Evolutionary conservation across 1,140 invertebrate genomes (phyloP).

Genomic region (Trichoplusia ni): DNA sequence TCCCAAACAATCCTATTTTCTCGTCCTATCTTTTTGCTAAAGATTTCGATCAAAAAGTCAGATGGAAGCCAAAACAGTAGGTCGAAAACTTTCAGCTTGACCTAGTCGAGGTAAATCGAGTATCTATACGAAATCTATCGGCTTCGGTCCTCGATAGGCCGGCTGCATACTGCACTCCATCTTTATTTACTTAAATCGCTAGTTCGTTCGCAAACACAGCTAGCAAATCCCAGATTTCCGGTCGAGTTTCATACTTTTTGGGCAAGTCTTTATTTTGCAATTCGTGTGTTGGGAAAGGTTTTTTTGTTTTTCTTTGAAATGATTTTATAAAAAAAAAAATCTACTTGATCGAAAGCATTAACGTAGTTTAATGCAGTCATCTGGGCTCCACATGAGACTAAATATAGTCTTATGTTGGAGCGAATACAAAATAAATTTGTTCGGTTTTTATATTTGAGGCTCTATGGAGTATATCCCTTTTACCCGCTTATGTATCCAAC

Average conservation of each 20-base stretch:
- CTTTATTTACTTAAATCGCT: conserved; percentile 42
- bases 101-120: not conserved
- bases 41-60: not conserved
- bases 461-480: too few species aligned
- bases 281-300: not conserved
- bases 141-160: conserved; percentile 14
- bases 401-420: too few species aligned
- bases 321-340: too few species aligned
- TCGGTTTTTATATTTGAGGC: too few species aligned
- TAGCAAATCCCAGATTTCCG: conserved; percentile 27
- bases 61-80: not conserved
- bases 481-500: too few species aligned
- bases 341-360: too few species aligned
- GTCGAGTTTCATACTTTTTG: conserved; percentile 24
- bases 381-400: too few species aligned
- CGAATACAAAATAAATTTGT: too few species aligned
- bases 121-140: conserved; percentile 10
- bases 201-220: conserved; percentile 36
- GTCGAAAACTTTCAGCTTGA: conserved; percentile 11
- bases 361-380: too few species aligned
- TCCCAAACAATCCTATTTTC: too few species aligned
- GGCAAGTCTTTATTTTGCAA: conserved; percentile 7
- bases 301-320: not conserved
- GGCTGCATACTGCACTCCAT: conserved; percentile 31
- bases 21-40: too few species aligned